Evolutionary conservation across 2,797 vertebrate species (phyloP).

Genomic region (Alcedo quadribrachys): DNA sequence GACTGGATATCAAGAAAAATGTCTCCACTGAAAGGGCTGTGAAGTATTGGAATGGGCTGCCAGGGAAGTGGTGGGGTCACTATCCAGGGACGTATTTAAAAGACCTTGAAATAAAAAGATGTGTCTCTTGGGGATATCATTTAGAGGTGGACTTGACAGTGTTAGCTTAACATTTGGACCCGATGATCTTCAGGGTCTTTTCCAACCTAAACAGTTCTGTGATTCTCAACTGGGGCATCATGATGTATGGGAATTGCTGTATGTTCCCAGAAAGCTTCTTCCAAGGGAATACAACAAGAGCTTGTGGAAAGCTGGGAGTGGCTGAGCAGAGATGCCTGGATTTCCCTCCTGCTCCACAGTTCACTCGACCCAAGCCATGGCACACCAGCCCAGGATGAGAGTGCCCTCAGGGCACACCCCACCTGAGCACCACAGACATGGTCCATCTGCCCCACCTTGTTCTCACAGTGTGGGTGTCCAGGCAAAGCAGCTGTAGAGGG

Average conservation of each 20-base stretch:
- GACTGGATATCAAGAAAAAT: not conserved
- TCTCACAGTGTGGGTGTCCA: not conserved
- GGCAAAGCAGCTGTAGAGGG: not conserved
- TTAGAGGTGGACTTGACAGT: not conserved
- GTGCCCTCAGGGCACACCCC: not conserved
- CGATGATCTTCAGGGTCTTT: not conserved
- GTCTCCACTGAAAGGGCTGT: not conserved
- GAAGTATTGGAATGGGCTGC: not conserved
- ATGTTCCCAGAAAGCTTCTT: slow-evolving; percentile 35
- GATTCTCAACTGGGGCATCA: not conserved
- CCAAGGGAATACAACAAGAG: not conserved
- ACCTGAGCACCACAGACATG: not conserved
- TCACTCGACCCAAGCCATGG: not conserved
- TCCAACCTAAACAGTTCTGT: not conserved
- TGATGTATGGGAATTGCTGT: slow-evolving; percentile 1
- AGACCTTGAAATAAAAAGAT: not conserved
- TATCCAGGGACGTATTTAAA: not conserved
- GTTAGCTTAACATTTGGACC: not conserved
- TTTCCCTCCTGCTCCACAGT: not conserved
- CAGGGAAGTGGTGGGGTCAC: not conserved
- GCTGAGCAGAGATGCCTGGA: not conserved
- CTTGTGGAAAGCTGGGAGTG: not conserved
- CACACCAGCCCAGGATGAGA: not conserved
- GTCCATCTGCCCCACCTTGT: not conserved
- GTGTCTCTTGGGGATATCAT: too few relatives aligned